Conservation (phyloP, 2,113 vertebrate genomes). For the Riparia riparia region DNA sequence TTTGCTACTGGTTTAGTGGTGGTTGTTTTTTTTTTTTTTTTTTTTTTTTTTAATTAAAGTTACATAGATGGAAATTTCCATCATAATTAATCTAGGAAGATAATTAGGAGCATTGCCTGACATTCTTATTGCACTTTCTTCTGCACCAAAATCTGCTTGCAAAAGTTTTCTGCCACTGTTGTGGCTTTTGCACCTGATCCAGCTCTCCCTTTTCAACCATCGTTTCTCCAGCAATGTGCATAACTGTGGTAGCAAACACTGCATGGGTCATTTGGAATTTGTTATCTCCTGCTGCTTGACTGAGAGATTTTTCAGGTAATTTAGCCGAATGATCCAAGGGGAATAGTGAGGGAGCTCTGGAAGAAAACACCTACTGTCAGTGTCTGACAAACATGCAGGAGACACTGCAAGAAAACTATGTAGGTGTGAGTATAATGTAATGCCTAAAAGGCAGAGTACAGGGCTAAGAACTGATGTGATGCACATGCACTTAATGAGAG, state of each 20-base stretch:
- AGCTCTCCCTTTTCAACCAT: background rate
- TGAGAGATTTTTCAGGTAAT: background rate
- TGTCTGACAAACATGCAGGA: background rate
- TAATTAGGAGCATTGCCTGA: background rate
- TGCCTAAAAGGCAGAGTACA: background rate
- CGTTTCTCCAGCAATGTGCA: background rate
- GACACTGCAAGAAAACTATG: rapidly evolving
- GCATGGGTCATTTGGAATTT: background rate
- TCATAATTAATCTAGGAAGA: background rate
- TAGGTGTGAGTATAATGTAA: background rate
- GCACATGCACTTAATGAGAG: background rate
- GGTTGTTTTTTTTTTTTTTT: background rate
- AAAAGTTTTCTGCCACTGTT: background rate
- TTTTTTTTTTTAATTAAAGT: background rate
- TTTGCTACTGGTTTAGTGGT: background rate
- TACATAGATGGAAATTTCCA: background rate
- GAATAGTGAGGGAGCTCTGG: background rate
- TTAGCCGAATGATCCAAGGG: background rate
- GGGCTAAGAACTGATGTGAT: background rate
- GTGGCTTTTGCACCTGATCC: background rate
- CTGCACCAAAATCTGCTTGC: background rate
- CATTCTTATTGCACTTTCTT: background rate
- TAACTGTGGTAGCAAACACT: background rate
- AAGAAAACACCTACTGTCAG: background rate
- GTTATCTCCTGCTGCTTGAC: background rate